phyloP scores from a whole-genome alignment of 2,888 invertebrate species.

The Blastobasis lacticolella region DNA sequence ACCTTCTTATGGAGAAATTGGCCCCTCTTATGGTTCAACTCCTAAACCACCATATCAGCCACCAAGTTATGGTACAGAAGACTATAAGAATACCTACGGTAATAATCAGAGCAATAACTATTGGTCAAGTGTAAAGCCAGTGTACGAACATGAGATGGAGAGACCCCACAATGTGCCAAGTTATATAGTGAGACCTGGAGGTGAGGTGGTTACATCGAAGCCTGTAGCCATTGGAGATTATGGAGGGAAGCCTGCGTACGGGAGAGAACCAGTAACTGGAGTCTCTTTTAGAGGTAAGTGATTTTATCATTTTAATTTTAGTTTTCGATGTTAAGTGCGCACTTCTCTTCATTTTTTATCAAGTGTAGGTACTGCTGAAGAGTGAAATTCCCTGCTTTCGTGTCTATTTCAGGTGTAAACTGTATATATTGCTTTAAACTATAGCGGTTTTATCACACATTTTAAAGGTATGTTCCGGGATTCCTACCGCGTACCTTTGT shows the following conservation, averaged over 20 bases:
- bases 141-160: constrained; percentile 53
- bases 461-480: no score
- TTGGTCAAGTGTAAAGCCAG: constrained; percentile 42
- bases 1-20: neutral
- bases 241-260: constrained; percentile 30
- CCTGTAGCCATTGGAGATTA: constrained; percentile 51
- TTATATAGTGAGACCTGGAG: constrained; percentile 44
- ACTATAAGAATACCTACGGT: neutral
- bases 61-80: constrained; percentile 6
- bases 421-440: no score
- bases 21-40: constrained; percentile 3
- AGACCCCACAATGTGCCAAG: constrained; percentile 43
- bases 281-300: constrained; percentile 48
- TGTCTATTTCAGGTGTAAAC: no score
- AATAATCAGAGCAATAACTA: neutral
- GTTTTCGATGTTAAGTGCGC: no score
- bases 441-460: no score
- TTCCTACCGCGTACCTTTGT: no score
- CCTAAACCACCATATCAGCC: neutral
- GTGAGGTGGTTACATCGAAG: constrained; percentile 49
- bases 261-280: constrained; percentile 31
- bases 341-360: no score
- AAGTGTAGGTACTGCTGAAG: no score
- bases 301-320: neutral
- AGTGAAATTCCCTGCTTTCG: no score